These are phyloP conservation scores for Euwallacea fornicatus DNA, from an alignment of 1,140 invertebrate species.

Conservation along the genomic window DNA sequence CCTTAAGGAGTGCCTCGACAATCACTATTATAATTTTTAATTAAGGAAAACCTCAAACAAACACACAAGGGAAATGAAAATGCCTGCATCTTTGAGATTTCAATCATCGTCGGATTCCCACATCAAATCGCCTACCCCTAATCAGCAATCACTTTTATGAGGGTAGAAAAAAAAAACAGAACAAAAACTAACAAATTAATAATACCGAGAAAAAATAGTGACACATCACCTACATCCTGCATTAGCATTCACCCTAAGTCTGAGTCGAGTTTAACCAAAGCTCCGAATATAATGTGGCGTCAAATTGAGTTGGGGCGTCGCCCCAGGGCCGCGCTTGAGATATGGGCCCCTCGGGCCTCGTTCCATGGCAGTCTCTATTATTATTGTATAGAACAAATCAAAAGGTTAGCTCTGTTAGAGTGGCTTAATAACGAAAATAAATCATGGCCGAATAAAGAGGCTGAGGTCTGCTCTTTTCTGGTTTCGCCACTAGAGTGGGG, in stretches of 20 bases:
- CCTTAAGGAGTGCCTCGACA: too few relatives aligned
- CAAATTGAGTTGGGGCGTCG: constrained; percentile 52
- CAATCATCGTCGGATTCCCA: too few relatives aligned
- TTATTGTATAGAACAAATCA: constrained; percentile 57
- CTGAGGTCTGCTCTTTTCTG: constrained; percentile 17
- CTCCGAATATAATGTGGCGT: constrained; percentile 54
- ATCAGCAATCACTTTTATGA: too few relatives aligned
- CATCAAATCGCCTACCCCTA: too few relatives aligned
- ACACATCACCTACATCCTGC: too few relatives aligned
- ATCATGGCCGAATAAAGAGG: constrained; percentile 48
- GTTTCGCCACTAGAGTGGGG: neutral
- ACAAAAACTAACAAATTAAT: too few relatives aligned
- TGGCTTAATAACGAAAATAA: constrained; percentile 53
- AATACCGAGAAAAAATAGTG: too few relatives aligned
- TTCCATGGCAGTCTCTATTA: constrained; percentile 55
- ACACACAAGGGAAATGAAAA: too few relatives aligned
- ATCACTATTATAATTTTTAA: too few relatives aligned
- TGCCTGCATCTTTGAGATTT: too few relatives aligned
- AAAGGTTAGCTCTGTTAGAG: constrained; percentile 52
- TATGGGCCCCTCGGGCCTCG: constrained; percentile 54
- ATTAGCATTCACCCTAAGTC: constrained; percentile 26
- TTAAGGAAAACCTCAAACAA: too few relatives aligned
- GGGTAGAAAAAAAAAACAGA: too few relatives aligned
- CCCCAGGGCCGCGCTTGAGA: constrained; percentile 45
- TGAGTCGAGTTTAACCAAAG: constrained; percentile 48